Evolutionary conservation across 2,797 vertebrate species (phyloP).

Genomic region (Choloepus didactylus): DNA sequence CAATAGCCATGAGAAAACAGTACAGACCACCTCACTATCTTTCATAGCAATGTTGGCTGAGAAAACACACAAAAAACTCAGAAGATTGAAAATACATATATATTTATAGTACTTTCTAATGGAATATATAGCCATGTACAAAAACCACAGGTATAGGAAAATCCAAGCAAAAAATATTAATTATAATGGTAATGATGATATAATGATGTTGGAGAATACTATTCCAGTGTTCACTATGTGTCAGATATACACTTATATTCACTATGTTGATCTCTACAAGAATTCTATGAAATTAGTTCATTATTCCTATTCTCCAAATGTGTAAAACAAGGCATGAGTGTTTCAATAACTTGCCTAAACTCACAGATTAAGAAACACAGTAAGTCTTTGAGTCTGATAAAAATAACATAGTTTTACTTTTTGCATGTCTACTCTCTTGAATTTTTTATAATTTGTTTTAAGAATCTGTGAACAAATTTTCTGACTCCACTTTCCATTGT

Average conservation of each 20-base stretch:
- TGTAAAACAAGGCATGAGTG: background rate
- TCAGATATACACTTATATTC: background rate
- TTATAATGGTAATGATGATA: background rate
- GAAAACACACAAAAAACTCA: background rate
- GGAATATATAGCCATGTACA: background rate
- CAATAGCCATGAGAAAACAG: background rate
- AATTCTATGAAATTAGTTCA: background rate
- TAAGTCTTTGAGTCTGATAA: slow-evolving; percentile 5
- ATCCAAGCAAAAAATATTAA: background rate
- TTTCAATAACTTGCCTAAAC: background rate
- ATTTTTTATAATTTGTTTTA: slow-evolving; percentile 68
- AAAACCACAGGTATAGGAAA: background rate
- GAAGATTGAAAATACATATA: background rate
- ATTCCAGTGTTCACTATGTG: background rate
- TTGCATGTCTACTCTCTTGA: background rate
- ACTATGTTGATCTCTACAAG: background rate
- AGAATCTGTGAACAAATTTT: slow-evolving; percentile 73
- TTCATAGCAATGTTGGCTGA: background rate
- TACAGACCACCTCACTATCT: background rate
- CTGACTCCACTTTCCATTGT: slow-evolving; percentile 60
- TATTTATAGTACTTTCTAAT: background rate
- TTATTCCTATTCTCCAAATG: background rate
- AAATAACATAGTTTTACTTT: background rate
- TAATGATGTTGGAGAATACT: background rate
- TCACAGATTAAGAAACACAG: background rate